Base-by-base conservation (phyloP, 1,140 invertebrate species). In the Coenobita brevimanus region DNA sequence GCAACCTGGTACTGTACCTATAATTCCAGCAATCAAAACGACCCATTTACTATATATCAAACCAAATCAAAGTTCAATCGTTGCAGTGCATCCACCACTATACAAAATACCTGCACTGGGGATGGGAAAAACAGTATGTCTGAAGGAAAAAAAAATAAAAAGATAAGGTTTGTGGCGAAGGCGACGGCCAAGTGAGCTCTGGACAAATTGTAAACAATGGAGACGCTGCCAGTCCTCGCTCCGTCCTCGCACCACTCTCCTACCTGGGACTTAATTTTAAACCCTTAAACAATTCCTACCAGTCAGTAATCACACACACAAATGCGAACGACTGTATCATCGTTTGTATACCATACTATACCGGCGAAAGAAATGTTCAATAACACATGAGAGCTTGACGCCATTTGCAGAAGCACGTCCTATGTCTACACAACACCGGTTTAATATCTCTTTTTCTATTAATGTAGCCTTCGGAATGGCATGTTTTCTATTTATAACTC, bases 381-480 rank as follows among this genome's bases (percentile, higher is more conserved):
- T 80, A 87, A 87, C 85, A 87, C 85, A 87, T 80, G 85, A 60
- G 41, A 87, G 78, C 46, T 80, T 60, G 85, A 78, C 85, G 85
- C 85, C 85, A 87, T 87, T 87, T 87, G 76, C 85, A 85, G 46
- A 36, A 33, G 38, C 43, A 71, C 76, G 38, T 50, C 41, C 60
- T 36, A 81, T 41, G 64, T 41, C 81, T 69, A 60, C 85, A 81
- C 78, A 69, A 87, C 85, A 87, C 85, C 76, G 84, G 85, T 36
- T 87, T 87, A 57, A 71, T 33, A 46, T 30, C 62, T 30, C 50
- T 3, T 87, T 87, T 87, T 73, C 21, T 54, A 69, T 27, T 54
- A 24, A 87, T 24, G 21, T 80, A 80, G 64, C n/a, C 15, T 76
- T 15, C 60, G n/a, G 21, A 30, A 30, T 21, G 1, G 13, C 21